Base-by-base conservation (phyloP, 2,888 invertebrate genomes). In the Hartigia nigra region DNA sequence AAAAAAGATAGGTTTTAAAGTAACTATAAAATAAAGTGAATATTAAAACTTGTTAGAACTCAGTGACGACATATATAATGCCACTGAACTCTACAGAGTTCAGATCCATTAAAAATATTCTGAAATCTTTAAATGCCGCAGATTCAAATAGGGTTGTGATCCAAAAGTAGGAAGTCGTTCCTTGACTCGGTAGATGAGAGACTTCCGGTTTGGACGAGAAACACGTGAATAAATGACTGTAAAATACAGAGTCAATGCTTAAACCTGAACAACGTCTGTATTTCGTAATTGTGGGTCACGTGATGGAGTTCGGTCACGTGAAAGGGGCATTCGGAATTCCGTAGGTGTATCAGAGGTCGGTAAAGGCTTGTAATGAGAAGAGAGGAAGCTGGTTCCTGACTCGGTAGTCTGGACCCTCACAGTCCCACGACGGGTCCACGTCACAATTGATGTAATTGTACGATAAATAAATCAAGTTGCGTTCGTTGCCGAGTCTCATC, bases 391-490 rank as follows among this genome's bases (percentile, higher is more conserved):
- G 55, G 23, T 23, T 55, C 23, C 55, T 55, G 23, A 55, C 32
- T 34, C 72, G 72, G 72, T 72, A 72, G 72, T 34, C 72, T 31
- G 34, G 12, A 31, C 12, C 72, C 72, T 72, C 72, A 9, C 72
- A 34, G 72, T 72, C 72, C 34, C 72, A 72, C 72, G 72, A 34
- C 23, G 34, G 12, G 55, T 23, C 31, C 31, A 72, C 72, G 72
- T 84, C 83, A 82, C 81, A 80, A 81, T 82, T 81, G 84, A 85
- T 85, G 82, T 84, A 82, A 82, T 81, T 79, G 81, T 80, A 83
- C 81, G 83, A 83, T 83, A 84, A 83, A 83, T 84, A 83, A 86
- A 86, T 85, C 83, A 83, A 86, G 81, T 80, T 79, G 81, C 81
- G 82, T 82, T 81, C 82, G 81, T 80, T 69, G 37, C 83, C 82